phyloP scores from a whole-genome alignment of 1,140 invertebrate species.

The Philopotamus ludificatus region DNA sequence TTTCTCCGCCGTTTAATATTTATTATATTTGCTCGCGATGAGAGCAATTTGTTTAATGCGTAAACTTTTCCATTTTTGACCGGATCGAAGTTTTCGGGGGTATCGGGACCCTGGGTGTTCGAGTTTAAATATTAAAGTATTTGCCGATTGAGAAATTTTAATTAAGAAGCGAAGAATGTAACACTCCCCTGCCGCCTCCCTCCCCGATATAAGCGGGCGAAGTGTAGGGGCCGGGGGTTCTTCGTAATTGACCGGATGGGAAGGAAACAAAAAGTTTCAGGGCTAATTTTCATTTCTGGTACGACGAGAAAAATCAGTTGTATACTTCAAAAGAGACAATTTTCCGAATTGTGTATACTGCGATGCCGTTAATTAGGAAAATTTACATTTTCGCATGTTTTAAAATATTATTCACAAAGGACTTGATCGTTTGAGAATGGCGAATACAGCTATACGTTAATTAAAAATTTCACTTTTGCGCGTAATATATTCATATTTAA shows the following conservation, averaged over 20 bases:
- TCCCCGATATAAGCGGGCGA: conserved; percentile 3
- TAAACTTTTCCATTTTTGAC: neutral
- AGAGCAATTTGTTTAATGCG: neutral
- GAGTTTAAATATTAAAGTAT: conserved; percentile 32
- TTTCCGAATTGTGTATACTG: too few relatives aligned
- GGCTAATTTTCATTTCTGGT: conserved; percentile 16
- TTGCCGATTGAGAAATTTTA: conserved; percentile 30
- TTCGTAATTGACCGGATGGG: conserved; percentile 20
- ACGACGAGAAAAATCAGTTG: too few relatives aligned
- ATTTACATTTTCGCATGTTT: too few relatives aligned
- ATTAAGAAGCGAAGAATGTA: conserved; percentile 32
- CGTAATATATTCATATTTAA: too few relatives aligned
- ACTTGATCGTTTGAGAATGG: too few relatives aligned
- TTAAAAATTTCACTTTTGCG: too few relatives aligned
- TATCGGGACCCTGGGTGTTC: neutral
- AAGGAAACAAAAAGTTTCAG: conserved; percentile 16
- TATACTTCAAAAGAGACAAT: too few relatives aligned
- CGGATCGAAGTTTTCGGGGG: neutral
- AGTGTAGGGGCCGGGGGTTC: neutral
- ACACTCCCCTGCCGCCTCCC: conserved; percentile 3
- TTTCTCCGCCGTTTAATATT: neutral
- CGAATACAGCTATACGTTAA: too few relatives aligned
- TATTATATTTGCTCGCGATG: neutral
- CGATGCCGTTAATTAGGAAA: too few relatives aligned
- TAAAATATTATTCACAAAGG: too few relatives aligned